These are phyloP conservation scores for Eucera pruinosa DNA, from an alignment of 2,888 invertebrate genomes.

Conservation along the genomic window DNA sequence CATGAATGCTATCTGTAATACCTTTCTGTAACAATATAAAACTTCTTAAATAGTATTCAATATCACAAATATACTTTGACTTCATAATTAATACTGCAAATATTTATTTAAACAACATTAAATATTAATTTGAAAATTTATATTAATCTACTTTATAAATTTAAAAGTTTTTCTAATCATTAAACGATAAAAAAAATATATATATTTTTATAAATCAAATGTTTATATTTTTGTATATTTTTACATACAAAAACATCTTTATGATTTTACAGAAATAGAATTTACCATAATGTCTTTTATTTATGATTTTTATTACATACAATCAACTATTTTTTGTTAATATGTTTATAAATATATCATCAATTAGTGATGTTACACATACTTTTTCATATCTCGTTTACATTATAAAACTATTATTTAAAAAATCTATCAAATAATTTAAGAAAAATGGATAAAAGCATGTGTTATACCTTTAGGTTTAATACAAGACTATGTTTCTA, in stretches of 20 bases:
- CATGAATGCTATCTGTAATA: constrained; percentile 1
- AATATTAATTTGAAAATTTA: constrained; percentile 13
- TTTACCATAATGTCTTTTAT: background rate
- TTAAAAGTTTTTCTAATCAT: constrained; percentile 1
- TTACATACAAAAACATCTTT: background rate
- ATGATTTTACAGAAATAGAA: background rate
- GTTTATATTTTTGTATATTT: constrained; percentile 10
- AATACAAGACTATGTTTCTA: constrained; percentile 11
- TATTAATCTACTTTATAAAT: constrained; percentile 23
- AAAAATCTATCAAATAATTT: constrained; percentile 17
- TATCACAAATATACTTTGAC: constrained; percentile 2
- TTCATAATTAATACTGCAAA: constrained; percentile 1
- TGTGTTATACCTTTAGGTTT: constrained; percentile 34
- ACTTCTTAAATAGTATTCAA: constrained; percentile 6
- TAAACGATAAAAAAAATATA: constrained; percentile 7
- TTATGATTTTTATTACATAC: background rate
- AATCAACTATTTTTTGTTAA: background rate
- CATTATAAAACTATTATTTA: constrained; percentile 9
- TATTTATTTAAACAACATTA: constrained; percentile 8
- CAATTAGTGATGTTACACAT: constrained; percentile 22
- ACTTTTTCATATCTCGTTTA: constrained; percentile 39
- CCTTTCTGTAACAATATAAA: constrained; percentile 2
- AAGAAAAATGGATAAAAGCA: constrained; percentile 27
- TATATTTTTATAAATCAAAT: constrained; percentile 15
- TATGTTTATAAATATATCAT: constrained; percentile 17